Evolutionary conservation across 2,113 vertebrate genomes (phyloP).

Genomic region (Leptobrachium leishanense): DNA sequence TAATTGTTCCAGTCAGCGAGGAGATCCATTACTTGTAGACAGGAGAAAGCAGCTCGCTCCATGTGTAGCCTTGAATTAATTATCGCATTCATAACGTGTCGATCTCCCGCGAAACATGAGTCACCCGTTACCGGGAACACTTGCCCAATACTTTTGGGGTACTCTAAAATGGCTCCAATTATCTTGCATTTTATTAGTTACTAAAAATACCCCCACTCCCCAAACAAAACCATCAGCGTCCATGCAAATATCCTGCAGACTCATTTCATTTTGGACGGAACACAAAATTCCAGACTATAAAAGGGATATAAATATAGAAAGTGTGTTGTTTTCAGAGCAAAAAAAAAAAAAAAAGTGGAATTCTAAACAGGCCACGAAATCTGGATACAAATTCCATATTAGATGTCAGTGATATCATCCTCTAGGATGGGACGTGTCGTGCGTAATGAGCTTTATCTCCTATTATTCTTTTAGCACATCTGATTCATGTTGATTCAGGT

Average conservation of each 20-base stretch:
- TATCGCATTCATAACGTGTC: neutral
- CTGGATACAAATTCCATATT: neutral
- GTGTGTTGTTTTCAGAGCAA: slow-evolving; percentile 19
- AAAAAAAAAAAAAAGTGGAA: slow-evolving; percentile 17
- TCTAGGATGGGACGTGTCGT: neutral
- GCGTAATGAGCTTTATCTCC: neutral
- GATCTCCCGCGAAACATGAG: neutral
- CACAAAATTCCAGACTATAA: slow-evolving; percentile 27
- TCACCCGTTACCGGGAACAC: neutral
- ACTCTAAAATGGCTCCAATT: slow-evolving; percentile 23
- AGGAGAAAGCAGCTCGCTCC: neutral
- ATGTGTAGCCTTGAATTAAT: slow-evolving; percentile 16
- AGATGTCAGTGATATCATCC: slow-evolving; percentile 19
- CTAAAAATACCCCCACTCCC: slow-evolving; percentile 19
- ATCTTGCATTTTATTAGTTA: slow-evolving; percentile 24
- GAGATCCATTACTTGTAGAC: neutral
- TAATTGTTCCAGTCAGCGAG: too few species aligned
- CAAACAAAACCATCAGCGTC: neutral
- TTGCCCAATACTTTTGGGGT: slow-evolving; percentile 14
- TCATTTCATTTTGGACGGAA: slow-evolving; percentile 27
- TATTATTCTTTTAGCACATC: neutral
- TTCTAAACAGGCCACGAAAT: slow-evolving; percentile 7
- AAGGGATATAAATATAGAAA: slow-evolving; percentile 28
- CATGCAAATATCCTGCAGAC: slow-evolving; percentile 22
- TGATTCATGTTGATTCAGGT: neutral